Evolutionary conservation across 2,797 vertebrate species (phyloP).

Genomic region (Loriculus beryllinus): DNA sequence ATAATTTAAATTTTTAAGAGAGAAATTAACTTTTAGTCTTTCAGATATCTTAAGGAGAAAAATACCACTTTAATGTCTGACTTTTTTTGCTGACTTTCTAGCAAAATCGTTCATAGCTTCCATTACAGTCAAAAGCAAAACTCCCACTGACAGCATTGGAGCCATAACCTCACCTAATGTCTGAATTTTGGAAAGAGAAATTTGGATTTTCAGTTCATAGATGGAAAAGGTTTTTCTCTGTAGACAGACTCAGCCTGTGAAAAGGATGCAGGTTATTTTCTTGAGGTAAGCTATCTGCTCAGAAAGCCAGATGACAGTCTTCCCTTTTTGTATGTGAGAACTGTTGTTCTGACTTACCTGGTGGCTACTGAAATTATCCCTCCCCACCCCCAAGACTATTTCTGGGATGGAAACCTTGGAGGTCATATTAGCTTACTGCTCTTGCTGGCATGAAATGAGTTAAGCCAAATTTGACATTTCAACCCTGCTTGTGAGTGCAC

Average conservation of each 20-base stretch:
- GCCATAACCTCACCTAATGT: not conserved
- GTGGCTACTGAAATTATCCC: not conserved
- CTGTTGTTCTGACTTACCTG: not conserved
- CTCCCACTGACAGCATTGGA: accelerated
- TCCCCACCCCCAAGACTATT: accelerated
- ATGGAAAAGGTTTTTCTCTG: not conserved
- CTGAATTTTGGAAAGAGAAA: not conserved
- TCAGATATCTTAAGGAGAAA: not conserved
- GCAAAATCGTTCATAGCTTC: not conserved
- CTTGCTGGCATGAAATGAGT: not conserved
- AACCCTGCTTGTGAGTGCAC: not conserved
- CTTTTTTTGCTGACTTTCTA: not conserved
- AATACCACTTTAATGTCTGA: not conserved
- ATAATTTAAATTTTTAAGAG: not conserved
- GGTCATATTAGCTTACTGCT: not conserved
- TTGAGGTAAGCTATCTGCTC: not conserved
- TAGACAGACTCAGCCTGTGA: not conserved
- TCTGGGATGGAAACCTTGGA: not conserved
- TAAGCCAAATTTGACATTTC: not conserved
- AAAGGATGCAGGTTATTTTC: not conserved
- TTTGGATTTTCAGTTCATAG: not conserved
- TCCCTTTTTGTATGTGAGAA: not conserved
- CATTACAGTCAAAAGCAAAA: not conserved
- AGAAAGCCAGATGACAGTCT: not conserved
- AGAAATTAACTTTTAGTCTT: not conserved